A percentile compares a stretch with the other conserved stretches of the same genome.
These are phyloP conservation scores for Dicentrarchus labrax DNA, from an alignment of 2,113 vertebrate species.

Conservation along the genomic window DNA sequence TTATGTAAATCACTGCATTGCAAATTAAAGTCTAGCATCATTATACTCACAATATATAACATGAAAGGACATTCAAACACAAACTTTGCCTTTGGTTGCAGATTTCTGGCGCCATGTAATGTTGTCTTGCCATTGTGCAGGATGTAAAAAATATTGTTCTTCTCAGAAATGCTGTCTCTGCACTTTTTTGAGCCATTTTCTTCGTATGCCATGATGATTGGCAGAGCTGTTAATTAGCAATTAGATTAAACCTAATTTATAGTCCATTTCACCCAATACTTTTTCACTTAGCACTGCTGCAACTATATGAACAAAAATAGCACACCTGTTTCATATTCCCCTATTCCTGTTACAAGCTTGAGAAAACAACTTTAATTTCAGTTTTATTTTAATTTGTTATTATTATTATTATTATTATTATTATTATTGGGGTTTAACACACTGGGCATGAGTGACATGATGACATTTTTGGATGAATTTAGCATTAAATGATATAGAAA, in stretches of 20 bases:
- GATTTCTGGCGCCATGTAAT: background rate
- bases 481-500: background rate
- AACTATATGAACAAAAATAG: background rate
- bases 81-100: background rate
- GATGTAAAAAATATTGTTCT: background rate
- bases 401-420: too few relatives aligned
- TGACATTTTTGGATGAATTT: background rate
- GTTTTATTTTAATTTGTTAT: background rate
- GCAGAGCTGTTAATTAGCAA: background rate
- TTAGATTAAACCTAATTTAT: background rate
- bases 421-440: background rate
- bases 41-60: background rate
- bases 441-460: background rate
- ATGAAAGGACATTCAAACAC: background rate
- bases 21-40: conserved; percentile 13
- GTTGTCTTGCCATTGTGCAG: background rate
- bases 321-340: too few relatives aligned
- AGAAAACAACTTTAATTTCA: background rate
- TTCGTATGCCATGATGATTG: background rate
- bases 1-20: background rate
- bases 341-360: too few relatives aligned
- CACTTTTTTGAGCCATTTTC: background rate
- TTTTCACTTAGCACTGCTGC: background rate
- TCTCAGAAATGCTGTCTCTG: background rate
- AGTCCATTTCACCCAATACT: background rate